Conservation (phyloP, 2,113 vertebrate genomes). For the Hippocampus guttulatus region DNA sequence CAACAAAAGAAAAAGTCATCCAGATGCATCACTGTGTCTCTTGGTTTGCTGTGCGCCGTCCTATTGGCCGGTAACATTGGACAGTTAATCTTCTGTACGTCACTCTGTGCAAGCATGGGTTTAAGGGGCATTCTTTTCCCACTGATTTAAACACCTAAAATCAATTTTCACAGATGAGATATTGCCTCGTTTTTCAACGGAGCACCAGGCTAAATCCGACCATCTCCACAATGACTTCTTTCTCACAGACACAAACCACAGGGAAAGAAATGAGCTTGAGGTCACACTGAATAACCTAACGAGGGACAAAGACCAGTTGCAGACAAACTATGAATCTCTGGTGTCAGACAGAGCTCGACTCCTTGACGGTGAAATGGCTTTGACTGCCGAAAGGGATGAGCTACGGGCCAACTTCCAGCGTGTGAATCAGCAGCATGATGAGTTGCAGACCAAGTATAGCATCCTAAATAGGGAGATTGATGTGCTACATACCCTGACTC, state of each 20-base stretch:
- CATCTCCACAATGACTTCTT: background rate
- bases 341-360: background rate
- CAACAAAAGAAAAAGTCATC: background rate
- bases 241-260: background rate
- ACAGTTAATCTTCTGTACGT: conserved; percentile 42
- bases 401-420: conserved; percentile 3
- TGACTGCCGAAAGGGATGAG: background rate
- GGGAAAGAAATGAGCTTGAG: background rate
- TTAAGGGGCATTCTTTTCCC: background rate
- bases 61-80: conserved; percentile 39
- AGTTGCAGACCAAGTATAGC: background rate
- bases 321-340: background rate
- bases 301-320: background rate
- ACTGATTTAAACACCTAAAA: background rate
- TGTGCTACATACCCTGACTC: background rate
- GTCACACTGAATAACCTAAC: background rate
- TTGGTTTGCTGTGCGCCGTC: conserved; percentile 27
- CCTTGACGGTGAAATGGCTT: background rate
- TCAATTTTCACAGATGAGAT: conserved; percentile 27
- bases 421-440: background rate
- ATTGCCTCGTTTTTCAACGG: background rate
- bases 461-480: background rate
- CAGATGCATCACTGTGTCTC: conserved; percentile 8
- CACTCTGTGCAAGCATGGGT: background rate
- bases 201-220: background rate